Base-by-base conservation (phyloP, 2,113 vertebrate genomes). In the Phylloscopus trochilus region DNA sequence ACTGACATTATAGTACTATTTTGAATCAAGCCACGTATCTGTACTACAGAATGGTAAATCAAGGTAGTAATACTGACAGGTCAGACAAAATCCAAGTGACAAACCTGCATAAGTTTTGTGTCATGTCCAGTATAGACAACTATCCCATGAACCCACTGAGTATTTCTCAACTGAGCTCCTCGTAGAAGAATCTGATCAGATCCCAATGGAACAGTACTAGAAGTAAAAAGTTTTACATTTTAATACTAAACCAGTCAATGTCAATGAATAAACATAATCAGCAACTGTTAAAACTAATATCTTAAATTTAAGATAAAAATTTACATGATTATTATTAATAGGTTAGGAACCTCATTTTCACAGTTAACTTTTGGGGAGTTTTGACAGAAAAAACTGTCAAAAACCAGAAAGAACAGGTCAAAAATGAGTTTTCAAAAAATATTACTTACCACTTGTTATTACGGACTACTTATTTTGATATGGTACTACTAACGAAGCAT, bases 61-160 rank as follows among this genome's bases (percentile, higher is more conserved):
- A 49, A 55, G 18, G 19, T 63, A 92, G 78, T 7, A 70, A 73
- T 83, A 5, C 22, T 76, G 33, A 27, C 11, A 59, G n/a, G 16
- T 49, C 28, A 51, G 46, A 81, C 11, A 82, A 79, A 85, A 68
- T 66, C 7, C 18, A 73, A 78, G 43, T 24, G 26, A 93, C 97
- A 83, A 92, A 99, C 99, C 99, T 99, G 99, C 99, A 99, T 99
- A 92, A 99, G 98, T 95, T 99, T 99, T 89, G 99, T 99, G 97
- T 99, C 99, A 39, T 99, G 99, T 68, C 99, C 99, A 5, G 99
- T 99, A 95, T 99, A 99, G 89, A 99, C 99, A 83, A 99, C 99
- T 56, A 99, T 98, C 47, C 99, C 99, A 12, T 99, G 99, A 94
- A 99, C 97, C 99, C 99, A 99, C 93, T 99, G 99, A 7, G 99